These are phyloP conservation scores for Istiophorus platypterus DNA, from an alignment of 2,113 vertebrate species.

Conservation along the genomic window DNA sequence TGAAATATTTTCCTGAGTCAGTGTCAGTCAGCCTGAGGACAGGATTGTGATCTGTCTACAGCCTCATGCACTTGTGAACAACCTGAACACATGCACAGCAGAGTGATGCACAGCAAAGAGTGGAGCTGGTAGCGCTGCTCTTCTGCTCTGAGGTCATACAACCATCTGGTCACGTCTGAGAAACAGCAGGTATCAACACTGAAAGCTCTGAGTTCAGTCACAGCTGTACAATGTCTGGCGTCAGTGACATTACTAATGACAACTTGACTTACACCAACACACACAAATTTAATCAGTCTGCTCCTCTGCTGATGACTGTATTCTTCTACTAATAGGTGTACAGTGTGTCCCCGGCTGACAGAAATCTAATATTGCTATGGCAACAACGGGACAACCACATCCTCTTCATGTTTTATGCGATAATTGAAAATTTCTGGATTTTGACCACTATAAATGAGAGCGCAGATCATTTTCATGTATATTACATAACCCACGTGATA, in stretches of 20 bases:
- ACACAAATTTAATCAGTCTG: conserved; percentile 49
- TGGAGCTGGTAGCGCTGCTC: not conserved
- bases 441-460: not conserved
- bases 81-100: conserved; percentile 19
- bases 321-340: not conserved
- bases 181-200: conserved; percentile 45
- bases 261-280: conserved; percentile 19
- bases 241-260: conserved; percentile 37
- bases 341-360: not conserved
- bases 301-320: conserved; percentile 9
- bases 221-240: conserved; percentile 18
- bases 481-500: not conserved
- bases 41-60: conserved; percentile 15
- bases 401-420: not conserved
- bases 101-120: not conserved
- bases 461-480: not conserved
- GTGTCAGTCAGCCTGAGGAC: conserved; percentile 7
- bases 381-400: not conserved
- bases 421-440: not conserved
- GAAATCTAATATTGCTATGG: not conserved
- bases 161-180: conserved; percentile 60
- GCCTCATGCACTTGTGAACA: conserved; percentile 35
- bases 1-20: conserved; percentile 11
- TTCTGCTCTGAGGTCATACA: conserved; percentile 42
- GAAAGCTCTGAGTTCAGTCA: conserved; percentile 34